Base-by-base conservation (phyloP, 2,888 invertebrate genomes). In the Biston betularia region DNA sequence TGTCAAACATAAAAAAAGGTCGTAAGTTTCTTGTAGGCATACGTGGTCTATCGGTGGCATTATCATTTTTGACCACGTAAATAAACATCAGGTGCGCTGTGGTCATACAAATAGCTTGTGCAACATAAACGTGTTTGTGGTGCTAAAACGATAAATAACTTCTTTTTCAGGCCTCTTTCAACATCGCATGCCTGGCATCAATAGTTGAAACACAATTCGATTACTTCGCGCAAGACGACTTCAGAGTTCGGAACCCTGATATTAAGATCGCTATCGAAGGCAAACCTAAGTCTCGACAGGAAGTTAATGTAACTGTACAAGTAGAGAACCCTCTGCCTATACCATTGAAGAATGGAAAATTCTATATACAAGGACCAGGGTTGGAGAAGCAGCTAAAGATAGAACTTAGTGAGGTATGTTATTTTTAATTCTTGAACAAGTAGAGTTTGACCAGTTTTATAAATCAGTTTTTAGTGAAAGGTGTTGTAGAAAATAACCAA, bases 221-320 rank as follows among this genome's bases (percentile, higher is more conserved):
- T 80, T 98, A 97, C 85, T 97, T 96, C 81, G 97, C 97, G 0
- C 97, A 98, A 90, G 98, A 98, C 77, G 98, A 98, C 89, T 98
- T 98, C 84, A 94, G 98, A 75, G 97, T 98, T 6, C 94, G 97
- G 38, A 98, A 98, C 80, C 98, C 98, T 0, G 98, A 98, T 79
- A 97, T 98, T 64, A 96, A 96, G 84, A 96, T 98, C 67, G 92
- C 94, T 5, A 89, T 96, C 48, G 94, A 94, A 42, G 95, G 94
- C 38, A 90, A 90, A 69, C 94, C 95, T 0, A 88, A 93, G 1
- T 94, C 95, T 0, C 89, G 83, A 4, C 88, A 94, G 75, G 91
- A 94, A 72, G 89, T 95, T 53, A 94, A 91, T 64, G 95, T 96
- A 0, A 95, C 95, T 5, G 95, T 97, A 0, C 95, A 95, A 57